Evolutionary conservation across 2,888 invertebrate genomes (phyloP).

Genomic region (Drosophila crucigera): DNA sequence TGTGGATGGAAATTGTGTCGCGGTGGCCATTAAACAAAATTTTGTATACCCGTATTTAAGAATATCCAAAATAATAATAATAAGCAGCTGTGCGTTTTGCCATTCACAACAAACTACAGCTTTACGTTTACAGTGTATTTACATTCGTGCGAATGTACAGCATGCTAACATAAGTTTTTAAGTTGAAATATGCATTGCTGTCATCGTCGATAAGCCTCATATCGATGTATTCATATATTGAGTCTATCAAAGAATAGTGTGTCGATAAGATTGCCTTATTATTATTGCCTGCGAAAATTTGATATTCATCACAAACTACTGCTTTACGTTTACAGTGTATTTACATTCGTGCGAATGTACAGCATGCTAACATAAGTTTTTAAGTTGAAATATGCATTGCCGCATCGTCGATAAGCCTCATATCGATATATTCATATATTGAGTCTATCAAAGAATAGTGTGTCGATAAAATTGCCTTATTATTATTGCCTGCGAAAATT

Average conservation of each 20-base stretch:
- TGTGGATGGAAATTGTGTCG: conserved; percentile 20
- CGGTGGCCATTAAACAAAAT: conserved; percentile 43
- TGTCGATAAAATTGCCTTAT: background rate
- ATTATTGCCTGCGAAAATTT: background rate
- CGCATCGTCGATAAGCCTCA: background rate
- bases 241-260: background rate
- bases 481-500: background rate
- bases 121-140: background rate
- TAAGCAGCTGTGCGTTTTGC: conserved; percentile 40
- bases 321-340: background rate
- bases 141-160: background rate
- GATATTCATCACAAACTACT: background rate
- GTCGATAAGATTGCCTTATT: background rate
- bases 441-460: background rate
- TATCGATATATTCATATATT: conserved; percentile 1
- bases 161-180: background rate
- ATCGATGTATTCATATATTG: conserved; percentile 1
- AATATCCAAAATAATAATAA: conserved; percentile 23
- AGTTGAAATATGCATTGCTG: background rate
- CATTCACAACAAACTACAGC: conserved; percentile 26
- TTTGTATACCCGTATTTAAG: conserved; percentile 1
- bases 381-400: background rate
- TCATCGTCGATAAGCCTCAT: background rate
- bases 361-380: background rate
- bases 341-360: background rate